These are phyloP conservation scores for Drosophila arizonae DNA, from an alignment of 1,140 invertebrate genomes.

Conservation along the genomic window DNA sequence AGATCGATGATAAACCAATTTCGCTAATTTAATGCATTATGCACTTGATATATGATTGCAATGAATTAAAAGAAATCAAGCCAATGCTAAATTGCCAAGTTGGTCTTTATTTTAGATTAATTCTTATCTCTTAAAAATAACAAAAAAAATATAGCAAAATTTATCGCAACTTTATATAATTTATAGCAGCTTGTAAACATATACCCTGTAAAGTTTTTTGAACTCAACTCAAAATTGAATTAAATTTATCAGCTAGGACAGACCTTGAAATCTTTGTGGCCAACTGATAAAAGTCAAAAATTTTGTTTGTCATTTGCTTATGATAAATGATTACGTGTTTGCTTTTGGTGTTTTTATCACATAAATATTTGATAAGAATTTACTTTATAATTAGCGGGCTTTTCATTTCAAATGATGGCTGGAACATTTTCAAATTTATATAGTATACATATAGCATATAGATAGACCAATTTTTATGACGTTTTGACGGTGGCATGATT, in stretches of 20 bases:
- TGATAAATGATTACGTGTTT: constrained; percentile 28
- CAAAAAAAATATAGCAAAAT: no score
- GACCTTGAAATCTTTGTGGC: constrained; percentile 35
- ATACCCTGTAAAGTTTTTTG: constrained; percentile 2
- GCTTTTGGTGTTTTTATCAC: constrained; percentile 43
- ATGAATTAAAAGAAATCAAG: no score
- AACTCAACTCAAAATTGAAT: neutral
- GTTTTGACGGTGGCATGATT: constrained; percentile 40
- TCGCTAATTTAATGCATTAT: constrained; percentile 5
- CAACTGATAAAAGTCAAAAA: constrained; percentile 36
- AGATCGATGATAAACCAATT: constrained; percentile 19
- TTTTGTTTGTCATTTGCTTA: constrained; percentile 21
- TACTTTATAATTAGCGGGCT: constrained; percentile 20
- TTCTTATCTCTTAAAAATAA: no score
- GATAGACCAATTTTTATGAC: constrained; percentile 50
- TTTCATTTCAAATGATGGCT: constrained; percentile 4
- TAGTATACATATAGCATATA: neutral
- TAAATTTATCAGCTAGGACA: constrained; percentile 4
- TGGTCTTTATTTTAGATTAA: no score
- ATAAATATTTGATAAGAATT: constrained; percentile 54
- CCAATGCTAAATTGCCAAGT: no score
- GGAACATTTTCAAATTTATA: constrained; percentile 4
- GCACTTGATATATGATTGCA: neutral
- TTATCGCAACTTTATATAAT: no score
- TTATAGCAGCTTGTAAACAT: neutral